Base-by-base conservation (phyloP, 2,113 vertebrate genomes). In the Rhea pennata region DNA sequence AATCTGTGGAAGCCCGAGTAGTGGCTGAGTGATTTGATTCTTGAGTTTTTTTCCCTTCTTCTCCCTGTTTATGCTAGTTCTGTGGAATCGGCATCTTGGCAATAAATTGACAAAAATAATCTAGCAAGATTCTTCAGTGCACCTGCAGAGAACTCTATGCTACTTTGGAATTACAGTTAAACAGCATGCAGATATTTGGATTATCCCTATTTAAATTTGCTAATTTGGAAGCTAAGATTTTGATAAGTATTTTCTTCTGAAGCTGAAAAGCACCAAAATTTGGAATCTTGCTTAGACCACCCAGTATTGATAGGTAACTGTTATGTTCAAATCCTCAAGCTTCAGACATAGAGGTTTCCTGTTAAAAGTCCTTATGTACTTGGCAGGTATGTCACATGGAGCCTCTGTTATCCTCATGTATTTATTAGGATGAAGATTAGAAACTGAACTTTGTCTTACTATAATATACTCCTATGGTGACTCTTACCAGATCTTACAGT, bases 401-500 rank as follows among this genome's bases (percentile, higher is more conserved):
- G 48, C 90, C 67, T 92, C 90, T 90, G 48, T 93, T 82, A 78
- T 33, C 29, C 50, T 71, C 19, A 23, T n/a, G 44, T 64, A 50
- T 87, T 84, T 69, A 50, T 73, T 16, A 82, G 74, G 50, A 79
- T 66, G 14, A 93, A 91, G 66, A 87, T 39, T 46, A 92, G 40
- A 90, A 93, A 65, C 29, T 23, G 66, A 87, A 83, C 70, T 94
- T 56, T 92, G 22, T 78, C 71, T 94, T 58, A 83, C 94, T 92
- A 64, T 71, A 84, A 92, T 90, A 26, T 39, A 83, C 87, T 94
- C 94, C 94, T 96, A 82, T 90, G 40, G 15, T 75, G 48, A 66
- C 50, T 90, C 58, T 92, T 97, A 96, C 90, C 94, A 96, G 96
- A 95, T 96, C 9, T 42, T 36, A 54, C 80, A 84, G 85, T 78